A percentile compares a stretch with the other conserved stretches of the same genome.
Conservation (phyloP, 92 coral and sea anemone genomes). For the Muricea muricata region DNA sequence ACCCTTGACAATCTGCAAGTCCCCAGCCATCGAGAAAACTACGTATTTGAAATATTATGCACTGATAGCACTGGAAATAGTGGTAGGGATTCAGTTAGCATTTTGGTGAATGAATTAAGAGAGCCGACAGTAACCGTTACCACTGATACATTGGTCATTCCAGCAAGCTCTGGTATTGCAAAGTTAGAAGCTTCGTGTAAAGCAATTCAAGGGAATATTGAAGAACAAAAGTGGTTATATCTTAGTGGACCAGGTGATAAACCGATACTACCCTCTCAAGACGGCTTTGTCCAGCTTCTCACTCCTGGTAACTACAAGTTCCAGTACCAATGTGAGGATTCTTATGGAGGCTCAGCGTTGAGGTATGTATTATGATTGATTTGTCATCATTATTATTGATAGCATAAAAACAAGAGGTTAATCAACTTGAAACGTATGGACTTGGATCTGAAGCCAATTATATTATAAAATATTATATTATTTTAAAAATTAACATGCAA, state of each 20-base stretch:
- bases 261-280: not conserved
- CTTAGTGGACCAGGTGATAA: not conserved
- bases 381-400: too few relatives aligned
- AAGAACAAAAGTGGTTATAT: not conserved
- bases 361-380: too few relatives aligned
- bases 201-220: not conserved
- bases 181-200: not conserved
- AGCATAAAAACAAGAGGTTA: too few relatives aligned
- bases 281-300: not conserved
- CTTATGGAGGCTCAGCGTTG: not conserved
- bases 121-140: not conserved
- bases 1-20: not conserved
- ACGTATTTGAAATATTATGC: constrained; percentile 9
- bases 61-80: not conserved
- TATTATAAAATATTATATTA: too few relatives aligned
- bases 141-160: not conserved
- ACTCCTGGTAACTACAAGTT: not conserved
- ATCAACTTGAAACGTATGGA: too few relatives aligned
- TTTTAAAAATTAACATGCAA: too few relatives aligned
- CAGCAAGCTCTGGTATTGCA: not conserved
- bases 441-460: too few relatives aligned
- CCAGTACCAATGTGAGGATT: not conserved
- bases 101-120: not conserved
- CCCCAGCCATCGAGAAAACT: constrained; percentile 6
- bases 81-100: not conserved